These are phyloP conservation scores for Muraenolepis orangiensis DNA, from an alignment of 2,797 vertebrate species.

Conservation along the genomic window DNA sequence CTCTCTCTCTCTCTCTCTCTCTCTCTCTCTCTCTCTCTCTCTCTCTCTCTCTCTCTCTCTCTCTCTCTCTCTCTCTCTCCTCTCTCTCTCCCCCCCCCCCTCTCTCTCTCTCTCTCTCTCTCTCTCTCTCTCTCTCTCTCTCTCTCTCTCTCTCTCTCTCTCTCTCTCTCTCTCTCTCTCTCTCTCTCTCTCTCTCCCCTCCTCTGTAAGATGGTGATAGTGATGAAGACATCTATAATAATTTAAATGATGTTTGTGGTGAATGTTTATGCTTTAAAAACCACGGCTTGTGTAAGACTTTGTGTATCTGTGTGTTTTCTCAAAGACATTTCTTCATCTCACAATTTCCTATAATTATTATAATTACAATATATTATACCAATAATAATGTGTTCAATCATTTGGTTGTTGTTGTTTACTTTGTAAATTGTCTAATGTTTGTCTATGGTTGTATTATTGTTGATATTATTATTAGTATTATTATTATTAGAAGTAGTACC, in stretches of 20 bases:
- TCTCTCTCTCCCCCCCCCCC: neutral
- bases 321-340: neutral
- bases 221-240: slow-evolving; percentile 37
- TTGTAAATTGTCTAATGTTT: neutral
- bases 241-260: neutral
- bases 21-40: slow-evolving; percentile 12
- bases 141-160: neutral
- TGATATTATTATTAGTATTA: neutral
- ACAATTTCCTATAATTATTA: neutral
- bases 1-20: slow-evolving; percentile 26
- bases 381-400: neutral
- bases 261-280: slow-evolving; percentile 10
- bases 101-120: neutral
- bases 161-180: neutral
- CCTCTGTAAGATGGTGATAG: slow-evolving; percentile 21
- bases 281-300: neutral
- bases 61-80: slow-evolving; percentile 5
- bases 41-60: slow-evolving; percentile 9
- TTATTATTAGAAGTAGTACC: neutral
- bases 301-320: neutral
- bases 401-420: neutral
- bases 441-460: neutral
- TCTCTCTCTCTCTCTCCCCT: slow-evolving; percentile 4
- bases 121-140: neutral
- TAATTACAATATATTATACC: neutral